Conservation (phyloP, 2,113 vertebrate genomes). For the Pithys albifrons region DNA sequence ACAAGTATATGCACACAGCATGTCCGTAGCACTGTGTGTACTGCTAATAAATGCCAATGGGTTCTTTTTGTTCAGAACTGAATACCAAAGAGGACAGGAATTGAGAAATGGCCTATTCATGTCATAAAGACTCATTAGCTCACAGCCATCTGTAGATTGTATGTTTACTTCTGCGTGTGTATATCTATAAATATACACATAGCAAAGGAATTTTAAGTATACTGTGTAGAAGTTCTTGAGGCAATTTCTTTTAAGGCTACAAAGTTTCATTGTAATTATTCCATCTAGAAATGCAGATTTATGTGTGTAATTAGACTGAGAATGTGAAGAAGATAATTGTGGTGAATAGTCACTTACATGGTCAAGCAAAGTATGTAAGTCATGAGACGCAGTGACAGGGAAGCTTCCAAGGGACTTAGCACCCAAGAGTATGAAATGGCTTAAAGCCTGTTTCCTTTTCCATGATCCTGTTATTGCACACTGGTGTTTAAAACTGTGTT, state of each 20-base stretch:
- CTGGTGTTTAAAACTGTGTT: neutral
- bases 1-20: neutral
- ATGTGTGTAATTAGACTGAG: neutral
- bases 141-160: neutral
- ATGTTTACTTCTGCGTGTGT: neutral
- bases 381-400: neutral
- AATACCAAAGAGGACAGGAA: neutral
- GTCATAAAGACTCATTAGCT: neutral
- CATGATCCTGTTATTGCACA: neutral
- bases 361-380: neutral
- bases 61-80: neutral
- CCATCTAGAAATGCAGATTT: neutral
- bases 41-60: neutral
- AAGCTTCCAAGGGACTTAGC: neutral
- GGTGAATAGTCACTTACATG: neutral
- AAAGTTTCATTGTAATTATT: neutral
- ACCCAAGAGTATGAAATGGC: neutral
- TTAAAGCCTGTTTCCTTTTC: neutral
- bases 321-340: neutral
- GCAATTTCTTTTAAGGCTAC: neutral
- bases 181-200: neutral
- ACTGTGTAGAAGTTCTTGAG: neutral
- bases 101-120: neutral
- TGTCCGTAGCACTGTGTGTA: neutral
- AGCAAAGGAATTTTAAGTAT: neutral